Evolutionary conservation across 1,140 invertebrate species (phyloP).

Genomic region (Achatina immaculata): DNA sequence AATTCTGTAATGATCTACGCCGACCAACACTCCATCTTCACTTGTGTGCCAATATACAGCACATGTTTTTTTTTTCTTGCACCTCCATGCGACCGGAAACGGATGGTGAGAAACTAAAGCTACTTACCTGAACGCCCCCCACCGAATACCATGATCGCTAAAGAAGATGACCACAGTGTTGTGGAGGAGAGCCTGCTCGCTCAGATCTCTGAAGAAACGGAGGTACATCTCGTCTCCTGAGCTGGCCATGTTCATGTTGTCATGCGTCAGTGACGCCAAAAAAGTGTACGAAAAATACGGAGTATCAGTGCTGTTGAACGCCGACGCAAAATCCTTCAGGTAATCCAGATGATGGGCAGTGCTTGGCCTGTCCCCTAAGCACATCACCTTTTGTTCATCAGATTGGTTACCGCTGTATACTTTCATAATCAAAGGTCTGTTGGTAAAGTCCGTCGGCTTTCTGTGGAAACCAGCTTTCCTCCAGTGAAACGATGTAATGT

Average conservation of each 20-base stretch:
- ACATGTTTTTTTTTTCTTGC: no score
- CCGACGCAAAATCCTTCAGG: constrained; percentile 40
- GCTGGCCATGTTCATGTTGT: constrained; percentile 34
- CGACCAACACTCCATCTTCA: no score
- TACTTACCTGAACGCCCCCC: constrained; percentile 82
- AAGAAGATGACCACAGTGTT: constrained; percentile 80
- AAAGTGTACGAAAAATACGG: constrained; percentile 46
- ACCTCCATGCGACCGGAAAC: no score
- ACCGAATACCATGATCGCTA: constrained; percentile 92
- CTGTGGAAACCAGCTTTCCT: neutral
- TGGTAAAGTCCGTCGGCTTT: constrained; percentile 68
- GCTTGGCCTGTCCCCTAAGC: constrained; percentile 32
- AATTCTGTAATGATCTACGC: no score
- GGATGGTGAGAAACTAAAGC: neutral
- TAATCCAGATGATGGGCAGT: constrained; percentile 26
- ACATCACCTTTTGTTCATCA: constrained; percentile 16
- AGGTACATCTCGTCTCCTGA: constrained; percentile 2
- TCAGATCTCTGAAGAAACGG: neutral
- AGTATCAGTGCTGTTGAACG: neutral
- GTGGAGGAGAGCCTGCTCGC: constrained; percentile 53
- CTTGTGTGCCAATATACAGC: no score
- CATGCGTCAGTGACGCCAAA: constrained; percentile 56
- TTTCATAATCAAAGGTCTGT: constrained; percentile 61
- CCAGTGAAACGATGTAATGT: neutral
- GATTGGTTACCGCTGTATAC: constrained; percentile 31